phyloP scores from a whole-genome alignment of 2,797 vertebrate species.

The Malurus splendens region DNA sequence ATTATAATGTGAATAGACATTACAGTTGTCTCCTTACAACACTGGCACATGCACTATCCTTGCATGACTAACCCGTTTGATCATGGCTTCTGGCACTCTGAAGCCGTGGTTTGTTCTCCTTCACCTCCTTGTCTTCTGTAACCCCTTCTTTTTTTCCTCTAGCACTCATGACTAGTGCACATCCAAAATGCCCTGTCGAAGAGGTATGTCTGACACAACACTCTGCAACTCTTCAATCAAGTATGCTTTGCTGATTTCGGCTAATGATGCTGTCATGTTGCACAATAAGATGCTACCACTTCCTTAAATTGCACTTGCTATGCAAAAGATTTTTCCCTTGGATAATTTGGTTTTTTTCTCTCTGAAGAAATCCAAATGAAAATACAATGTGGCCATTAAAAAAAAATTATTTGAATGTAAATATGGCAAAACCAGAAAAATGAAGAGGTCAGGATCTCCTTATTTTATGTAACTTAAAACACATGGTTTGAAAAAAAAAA shows the following conservation, averaged over 20 bases:
- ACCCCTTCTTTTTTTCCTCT: slow-evolving; percentile 75
- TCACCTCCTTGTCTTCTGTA: slow-evolving; percentile 62
- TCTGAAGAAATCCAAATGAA: neutral
- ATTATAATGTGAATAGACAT: neutral
- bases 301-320: neutral
- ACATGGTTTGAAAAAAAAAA: neutral
- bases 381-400: neutral
- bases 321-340: neutral
- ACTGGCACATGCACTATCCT: neutral
- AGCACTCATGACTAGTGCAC: slow-evolving; percentile 78
- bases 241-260: slow-evolving; percentile 23
- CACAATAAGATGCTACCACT: neutral
- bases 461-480: neutral
- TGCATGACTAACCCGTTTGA: slow-evolving; percentile 32
- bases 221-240: slow-evolving; percentile 1
- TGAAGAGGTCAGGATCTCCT: neutral
- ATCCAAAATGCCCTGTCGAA: slow-evolving; percentile 76
- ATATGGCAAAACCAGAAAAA: neutral
- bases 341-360: neutral
- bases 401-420: slow-evolving; percentile 13
- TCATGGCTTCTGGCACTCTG: slow-evolving; percentile 8
- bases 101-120: slow-evolving; percentile 42
- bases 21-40: neutral
- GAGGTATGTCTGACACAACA: slow-evolving; percentile 70
- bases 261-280: slow-evolving; percentile 5